These are phyloP conservation scores for Anthopleura sola DNA, from an alignment of 64 coral and sea anemone genomes.

Conservation along the genomic window DNA sequence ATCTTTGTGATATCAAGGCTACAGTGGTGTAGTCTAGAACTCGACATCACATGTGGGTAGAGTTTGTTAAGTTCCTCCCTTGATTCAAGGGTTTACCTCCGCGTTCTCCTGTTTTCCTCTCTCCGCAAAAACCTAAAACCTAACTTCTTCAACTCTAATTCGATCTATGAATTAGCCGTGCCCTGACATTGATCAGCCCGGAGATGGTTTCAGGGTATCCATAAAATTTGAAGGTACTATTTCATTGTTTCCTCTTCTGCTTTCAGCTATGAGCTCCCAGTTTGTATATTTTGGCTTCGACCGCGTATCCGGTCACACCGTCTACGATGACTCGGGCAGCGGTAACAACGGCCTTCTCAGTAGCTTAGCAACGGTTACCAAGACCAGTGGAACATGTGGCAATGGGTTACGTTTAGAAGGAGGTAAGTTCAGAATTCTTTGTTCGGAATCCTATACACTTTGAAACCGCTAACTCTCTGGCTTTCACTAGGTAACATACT, in stretches of 20 bases:
- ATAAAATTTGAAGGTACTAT: too few relatives aligned
- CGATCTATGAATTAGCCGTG: too few relatives aligned
- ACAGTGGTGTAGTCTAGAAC: too few relatives aligned
- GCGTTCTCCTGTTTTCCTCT: too few relatives aligned
- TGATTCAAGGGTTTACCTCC: too few relatives aligned
- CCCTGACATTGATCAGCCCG: too few relatives aligned
- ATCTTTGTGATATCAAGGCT: too few relatives aligned
- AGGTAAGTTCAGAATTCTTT: slow-evolving; percentile 40
- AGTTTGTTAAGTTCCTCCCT: too few relatives aligned
- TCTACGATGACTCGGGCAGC: slow-evolving; percentile 94
- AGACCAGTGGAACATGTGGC: slow-evolving; percentile 86
- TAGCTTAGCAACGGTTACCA: slow-evolving; percentile 70
- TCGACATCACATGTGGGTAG: too few relatives aligned
- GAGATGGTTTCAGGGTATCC: too few relatives aligned
- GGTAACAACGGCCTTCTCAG: slow-evolving; percentile 65
- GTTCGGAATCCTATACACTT: neutral
- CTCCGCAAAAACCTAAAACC: too few relatives aligned
- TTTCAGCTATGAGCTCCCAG: slow-evolving; percentile 31
- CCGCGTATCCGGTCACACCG: slow-evolving; percentile 82
- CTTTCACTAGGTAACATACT: slow-evolving; percentile 67
- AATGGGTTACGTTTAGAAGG: slow-evolving; percentile 67
- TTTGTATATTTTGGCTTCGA: slow-evolving; percentile 94
- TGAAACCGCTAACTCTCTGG: neutral
- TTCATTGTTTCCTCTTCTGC: neutral
- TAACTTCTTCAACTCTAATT: too few relatives aligned